Base-by-base conservation (phyloP, 2,888 invertebrate species). In the Lasioglossum villosulum region DNA sequence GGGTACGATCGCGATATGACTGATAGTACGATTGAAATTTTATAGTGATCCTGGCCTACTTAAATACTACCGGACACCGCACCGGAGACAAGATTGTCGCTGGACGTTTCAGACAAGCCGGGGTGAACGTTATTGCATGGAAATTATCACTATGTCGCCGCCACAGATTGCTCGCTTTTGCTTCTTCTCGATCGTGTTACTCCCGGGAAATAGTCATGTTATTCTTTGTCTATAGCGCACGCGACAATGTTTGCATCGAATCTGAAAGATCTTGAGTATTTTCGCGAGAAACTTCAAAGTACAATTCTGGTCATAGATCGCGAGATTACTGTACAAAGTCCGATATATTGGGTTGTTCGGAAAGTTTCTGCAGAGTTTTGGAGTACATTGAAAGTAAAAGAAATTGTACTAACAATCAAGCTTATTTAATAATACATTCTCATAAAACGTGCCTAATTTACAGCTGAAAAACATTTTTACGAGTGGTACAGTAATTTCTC, bases 21-120 rank as follows among this genome's bases (percentile, higher is more conserved):
- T 48, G 86, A 86, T 86, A 80, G 59, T 48, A 42, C 23, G 39
- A 75, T 59, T 63, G 75, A 27, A 71, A 68, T 71, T 63, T 85
- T 77, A 85, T 34, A 63, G 73, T 56, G 74, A 56, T 68, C 45
- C 52, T 74, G 63, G 52, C 73, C 86, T 80, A 77, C 80, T 85
- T 52, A 23, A 52, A 27, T 59, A 34, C 70, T 37, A 63, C 74
- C 79, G 63, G 76, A 52, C 39, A 14, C 70, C 19, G 48, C 37
- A 10, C 42, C 42, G 42, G 14, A 14, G 37, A 75, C 78, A 37
- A 27, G 71, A 72, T 72, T 66, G 66, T 70, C 63, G 42, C 48
- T 74, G 34, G 30, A 23, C 12, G 27, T n/a, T 34, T 30, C 34
- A 12, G 5, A 16, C 30, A 30, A 30, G 12, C n/a, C 12, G 3